Percentiles rank a stretch among this genome's conserved stretches.
Evolutionary conservation across 2,797 vertebrate genomes (phyloP).

Genomic region (Oreonectes daqikongensis): DNA sequence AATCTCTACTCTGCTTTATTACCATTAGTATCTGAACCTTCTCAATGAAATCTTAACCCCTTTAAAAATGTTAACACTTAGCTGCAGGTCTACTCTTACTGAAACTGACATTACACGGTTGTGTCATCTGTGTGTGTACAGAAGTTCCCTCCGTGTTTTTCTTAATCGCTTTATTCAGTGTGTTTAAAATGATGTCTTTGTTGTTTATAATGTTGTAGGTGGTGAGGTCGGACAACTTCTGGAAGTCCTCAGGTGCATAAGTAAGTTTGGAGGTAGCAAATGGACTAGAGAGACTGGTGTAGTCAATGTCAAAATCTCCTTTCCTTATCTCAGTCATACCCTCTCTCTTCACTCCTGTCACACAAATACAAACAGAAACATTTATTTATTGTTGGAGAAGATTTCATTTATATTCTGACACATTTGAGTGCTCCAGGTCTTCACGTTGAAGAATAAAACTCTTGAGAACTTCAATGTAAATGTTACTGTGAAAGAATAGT

Average conservation of each 20-base stretch:
- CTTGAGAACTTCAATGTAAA: too few relatives aligned
- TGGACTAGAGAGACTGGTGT: conserved; percentile 71
- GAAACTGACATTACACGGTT: neutral
- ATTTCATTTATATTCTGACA: neutral
- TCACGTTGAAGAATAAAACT: too few relatives aligned
- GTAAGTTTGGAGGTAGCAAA: conserved; percentile 78
- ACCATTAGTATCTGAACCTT: neutral
- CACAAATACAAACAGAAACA: neutral
- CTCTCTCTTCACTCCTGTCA: conserved; percentile 72
- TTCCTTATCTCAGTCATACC: conserved; percentile 74
- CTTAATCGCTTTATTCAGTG: conserved; percentile 68
- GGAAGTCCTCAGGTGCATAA: conserved; percentile 72
- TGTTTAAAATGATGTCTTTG: conserved; percentile 62
- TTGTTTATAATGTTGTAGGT: conserved; percentile 81
- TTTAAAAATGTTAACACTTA: neutral
- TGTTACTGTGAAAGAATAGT: too few relatives aligned
- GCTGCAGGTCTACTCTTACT: neutral
- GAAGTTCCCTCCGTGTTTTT: conserved; percentile 50
- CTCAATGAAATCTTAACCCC: neutral
- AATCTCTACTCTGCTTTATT: too few relatives aligned
- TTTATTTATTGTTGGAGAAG: neutral
- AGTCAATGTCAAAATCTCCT: conserved; percentile 69
- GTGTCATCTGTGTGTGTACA: neutral
- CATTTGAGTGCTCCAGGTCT: too few relatives aligned
- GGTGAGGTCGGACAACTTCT: conserved; percentile 73